phyloP scores from a whole-genome alignment of 2,113 vertebrate genomes.

The Indri indri region DNA sequence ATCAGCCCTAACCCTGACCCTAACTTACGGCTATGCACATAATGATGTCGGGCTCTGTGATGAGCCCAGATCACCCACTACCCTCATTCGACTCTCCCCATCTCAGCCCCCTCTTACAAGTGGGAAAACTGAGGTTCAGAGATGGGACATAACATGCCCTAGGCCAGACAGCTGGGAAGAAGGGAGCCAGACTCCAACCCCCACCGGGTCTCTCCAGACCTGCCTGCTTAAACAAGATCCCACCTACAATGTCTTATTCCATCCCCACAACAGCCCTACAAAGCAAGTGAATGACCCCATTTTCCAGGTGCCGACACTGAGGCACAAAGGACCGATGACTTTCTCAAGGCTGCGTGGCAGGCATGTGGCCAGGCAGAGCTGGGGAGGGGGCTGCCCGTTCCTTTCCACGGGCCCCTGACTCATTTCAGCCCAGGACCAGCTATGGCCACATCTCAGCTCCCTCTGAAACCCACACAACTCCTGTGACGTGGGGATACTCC shows the following conservation, averaged over 20 bases:
- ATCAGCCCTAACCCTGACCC: too few species aligned
- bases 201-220: neutral
- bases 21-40: too few species aligned
- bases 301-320: neutral
- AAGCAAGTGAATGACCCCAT: accelerated
- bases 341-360: neutral
- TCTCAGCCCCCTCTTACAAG: neutral
- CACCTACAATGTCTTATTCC: neutral
- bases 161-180: neutral
- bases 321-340: neutral
- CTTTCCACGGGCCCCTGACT: neutral
- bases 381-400: neutral
- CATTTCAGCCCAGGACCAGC: neutral
- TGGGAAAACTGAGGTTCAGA: neutral
- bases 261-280: neutral
- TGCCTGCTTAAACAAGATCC: neutral
- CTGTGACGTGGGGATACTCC: neutral
- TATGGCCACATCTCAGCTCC: neutral
- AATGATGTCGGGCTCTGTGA: accelerated
- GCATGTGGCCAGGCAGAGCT: neutral
- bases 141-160: neutral
- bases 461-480: neutral
- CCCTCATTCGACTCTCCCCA: neutral
- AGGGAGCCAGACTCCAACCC: neutral
- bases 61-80: neutral